phyloP scores from a whole-genome alignment of 1,140 invertebrate species.

The Musca domestica region DNA sequence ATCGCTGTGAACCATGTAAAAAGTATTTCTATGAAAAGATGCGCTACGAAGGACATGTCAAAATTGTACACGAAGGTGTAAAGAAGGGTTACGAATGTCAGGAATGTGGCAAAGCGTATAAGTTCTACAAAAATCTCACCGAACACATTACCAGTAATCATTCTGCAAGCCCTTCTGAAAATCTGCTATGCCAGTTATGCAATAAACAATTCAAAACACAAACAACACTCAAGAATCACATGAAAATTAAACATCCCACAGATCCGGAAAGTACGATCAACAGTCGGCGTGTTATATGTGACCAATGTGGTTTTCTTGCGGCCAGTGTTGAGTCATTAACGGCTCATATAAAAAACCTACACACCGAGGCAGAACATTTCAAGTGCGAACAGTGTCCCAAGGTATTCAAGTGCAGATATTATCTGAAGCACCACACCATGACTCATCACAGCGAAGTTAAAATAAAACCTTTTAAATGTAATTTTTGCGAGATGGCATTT shows the following conservation, averaged over 20 bases:
- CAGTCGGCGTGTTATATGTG: not conserved
- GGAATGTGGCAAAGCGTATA: slow-evolving; percentile 47
- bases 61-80: slow-evolving; percentile 45
- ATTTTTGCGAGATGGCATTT: slow-evolving; percentile 4
- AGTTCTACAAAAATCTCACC: slow-evolving; percentile 1
- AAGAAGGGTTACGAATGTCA: slow-evolving; percentile 45
- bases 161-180: not conserved
- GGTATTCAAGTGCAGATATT: not conserved
- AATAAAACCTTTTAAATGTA: slow-evolving; percentile 7
- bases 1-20: slow-evolving; percentile 37
- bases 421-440: not conserved
- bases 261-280: not conserved
- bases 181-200: not conserved
- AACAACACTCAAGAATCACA: not conserved
- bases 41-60: slow-evolving; percentile 40
- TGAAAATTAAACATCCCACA: not conserved
- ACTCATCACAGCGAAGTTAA: not conserved
- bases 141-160: not conserved
- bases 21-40: slow-evolving; percentile 38
- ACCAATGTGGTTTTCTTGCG: slow-evolving; percentile 8
- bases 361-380: not conserved
- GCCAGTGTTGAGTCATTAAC: not conserved
- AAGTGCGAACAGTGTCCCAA: slow-evolving; percentile 5
- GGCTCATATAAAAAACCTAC: not conserved
- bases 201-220: slow-evolving; percentile 6